Conservation (phyloP, 2,888 invertebrate genomes). For the Orgyia antiqua region DNA sequence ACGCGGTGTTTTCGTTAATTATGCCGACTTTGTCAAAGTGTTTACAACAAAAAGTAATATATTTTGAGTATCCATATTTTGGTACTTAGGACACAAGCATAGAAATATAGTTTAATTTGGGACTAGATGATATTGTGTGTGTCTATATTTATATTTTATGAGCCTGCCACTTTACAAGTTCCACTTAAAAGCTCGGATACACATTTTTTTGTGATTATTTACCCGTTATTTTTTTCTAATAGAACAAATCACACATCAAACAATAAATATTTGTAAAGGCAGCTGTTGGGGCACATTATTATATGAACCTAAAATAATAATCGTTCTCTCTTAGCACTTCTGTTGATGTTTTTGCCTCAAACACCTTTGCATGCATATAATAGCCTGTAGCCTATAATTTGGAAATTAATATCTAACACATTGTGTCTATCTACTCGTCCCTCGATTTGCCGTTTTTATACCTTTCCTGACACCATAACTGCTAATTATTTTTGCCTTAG, state of each 20-base stretch:
- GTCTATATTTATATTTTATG: too few relatives aligned
- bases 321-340: conserved; percentile 69
- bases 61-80: too few relatives aligned
- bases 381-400: conserved; percentile 67
- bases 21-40: too few relatives aligned
- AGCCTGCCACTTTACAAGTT: too few relatives aligned
- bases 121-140: too few relatives aligned
- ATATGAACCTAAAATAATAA: conserved; percentile 66
- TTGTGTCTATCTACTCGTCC: conserved; percentile 67
- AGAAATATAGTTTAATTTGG: too few relatives aligned
- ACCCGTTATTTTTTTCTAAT: conserved; percentile 22
- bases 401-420: conserved; percentile 75
- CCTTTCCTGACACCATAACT: conserved; percentile 62
- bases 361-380: conserved; percentile 55
- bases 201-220: conserved; percentile 12
- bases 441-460: conserved; percentile 67
- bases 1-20: too few relatives aligned
- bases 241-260: conserved; percentile 42
- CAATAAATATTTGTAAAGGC: conserved; percentile 74
- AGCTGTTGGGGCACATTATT: conserved; percentile 65
- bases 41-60: too few relatives aligned
- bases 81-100: too few relatives aligned
- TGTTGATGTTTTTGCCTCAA: conserved; percentile 64
- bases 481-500: conserved; percentile 57
- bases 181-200: too few relatives aligned